These are phyloP conservation scores for Heliconius ismenius DNA, from an alignment of 2,888 invertebrate species.

Conservation along the genomic window DNA sequence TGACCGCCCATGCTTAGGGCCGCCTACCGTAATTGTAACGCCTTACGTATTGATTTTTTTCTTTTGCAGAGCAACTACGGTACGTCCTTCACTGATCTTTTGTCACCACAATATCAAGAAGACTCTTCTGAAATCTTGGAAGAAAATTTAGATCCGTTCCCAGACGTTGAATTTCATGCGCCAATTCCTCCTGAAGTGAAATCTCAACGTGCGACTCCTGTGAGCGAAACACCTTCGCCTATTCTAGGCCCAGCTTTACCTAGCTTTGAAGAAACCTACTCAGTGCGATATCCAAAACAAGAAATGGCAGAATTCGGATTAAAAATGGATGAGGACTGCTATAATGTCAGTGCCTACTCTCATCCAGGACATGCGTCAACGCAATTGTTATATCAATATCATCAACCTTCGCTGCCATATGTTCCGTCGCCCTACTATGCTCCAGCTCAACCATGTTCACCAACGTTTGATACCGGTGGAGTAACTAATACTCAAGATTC, in stretches of 20 bases:
- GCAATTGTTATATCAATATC: conserved; percentile 82
- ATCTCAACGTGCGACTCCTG: conserved; percentile 69
- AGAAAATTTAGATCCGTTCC: conserved; percentile 88
- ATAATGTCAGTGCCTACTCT: conserved; percentile 83
- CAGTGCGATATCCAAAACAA: conserved; percentile 86
- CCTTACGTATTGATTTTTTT: conserved; percentile 58
- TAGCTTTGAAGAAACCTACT: conserved; percentile 94
- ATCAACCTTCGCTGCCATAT: conserved; percentile 82
- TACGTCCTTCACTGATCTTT: conserved; percentile 89
- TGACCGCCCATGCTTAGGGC: conserved; percentile 66
- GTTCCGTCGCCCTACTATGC: conserved; percentile 82
- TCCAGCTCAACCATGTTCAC: conserved; percentile 82
- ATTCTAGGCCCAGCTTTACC: conserved; percentile 85
- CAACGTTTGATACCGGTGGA: conserved; percentile 76
- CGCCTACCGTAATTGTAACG: conserved; percentile 71
- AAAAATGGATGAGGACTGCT: conserved; percentile 94
- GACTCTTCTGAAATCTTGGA: conserved; percentile 86
- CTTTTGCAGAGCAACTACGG: conserved; percentile 88
- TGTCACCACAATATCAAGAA: conserved; percentile 88
- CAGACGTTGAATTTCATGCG: conserved; percentile 84
- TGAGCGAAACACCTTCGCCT: conserved; percentile 74
- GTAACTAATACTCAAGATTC: conserved; percentile 83
- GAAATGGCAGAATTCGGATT: conserved; percentile 85
- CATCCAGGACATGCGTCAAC: conserved; percentile 82
- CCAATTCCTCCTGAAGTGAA: conserved; percentile 72